Base-by-base conservation (phyloP, 2,797 vertebrate genomes). In the Pseudocheirus occidentalis region DNA sequence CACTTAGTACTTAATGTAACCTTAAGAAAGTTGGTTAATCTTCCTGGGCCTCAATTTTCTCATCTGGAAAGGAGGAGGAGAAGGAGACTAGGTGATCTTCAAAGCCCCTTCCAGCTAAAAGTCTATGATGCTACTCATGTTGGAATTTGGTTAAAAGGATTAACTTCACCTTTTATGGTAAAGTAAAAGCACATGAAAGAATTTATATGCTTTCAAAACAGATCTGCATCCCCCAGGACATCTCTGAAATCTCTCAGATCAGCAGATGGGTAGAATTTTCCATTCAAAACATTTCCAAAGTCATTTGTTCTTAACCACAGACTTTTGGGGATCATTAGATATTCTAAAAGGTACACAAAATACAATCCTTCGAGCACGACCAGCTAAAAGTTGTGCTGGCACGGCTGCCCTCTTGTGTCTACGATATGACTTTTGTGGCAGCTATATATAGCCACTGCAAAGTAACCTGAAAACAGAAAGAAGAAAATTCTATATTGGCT, bases 131-230 rank as follows among this genome's bases (percentile, higher is more conserved):
- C 50, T 40, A 52, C n/a, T 92, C 3, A 10, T 12, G 7, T 50
- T 93, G 73, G 27, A 95, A 94, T 95, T 91, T 62, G 54, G 40
- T 93, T 95, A 24, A 50, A 73, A 59, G 28, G 46, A 96, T 66
- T 34, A 57, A 18, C 40, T 11, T 89, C 10, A 81, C 66, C 29
- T 91, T 93, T 91, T 91, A n/a, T 91, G 92, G 11, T 91, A 56
- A 89, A 95, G 18, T 55, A 94, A 93, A 96, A 89, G 91, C 31
- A 73, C 2, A 55, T 87, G 53, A 87, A 87, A 93, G 55, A 56
- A 5, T 28, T 55, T 16, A 7, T n/a, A 0, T 55, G 27, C 4
- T 95, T 96, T 92, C 92, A 90, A 96, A 46, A 92, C 55, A 90
- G 34, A 34, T 81, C 40, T 28, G 55, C 91, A 90, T 95, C 93